Percentiles rank a stretch among this genome's conserved stretches.
These are phyloP conservation scores for Chloebia gouldiae DNA, from an alignment of 2,113 vertebrate genomes.

Conservation along the genomic window DNA sequence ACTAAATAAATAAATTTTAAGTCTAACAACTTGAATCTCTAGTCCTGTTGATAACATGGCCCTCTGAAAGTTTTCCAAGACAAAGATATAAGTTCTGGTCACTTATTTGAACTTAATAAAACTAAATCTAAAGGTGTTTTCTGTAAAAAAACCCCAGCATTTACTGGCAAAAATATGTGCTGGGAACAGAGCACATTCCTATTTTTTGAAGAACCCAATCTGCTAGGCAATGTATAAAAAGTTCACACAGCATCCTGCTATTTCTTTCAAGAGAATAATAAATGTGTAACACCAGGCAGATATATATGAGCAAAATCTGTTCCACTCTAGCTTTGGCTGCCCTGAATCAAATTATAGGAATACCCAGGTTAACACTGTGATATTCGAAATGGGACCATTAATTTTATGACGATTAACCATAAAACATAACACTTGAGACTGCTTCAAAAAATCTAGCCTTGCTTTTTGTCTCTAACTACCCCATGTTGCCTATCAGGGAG, in stretches of 20 bases:
- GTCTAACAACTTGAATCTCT: not conserved
- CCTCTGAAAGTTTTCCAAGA: not conserved
- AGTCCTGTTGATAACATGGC: not conserved
- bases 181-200: not conserved
- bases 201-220: not conserved
- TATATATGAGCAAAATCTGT: not conserved
- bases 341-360: not conserved
- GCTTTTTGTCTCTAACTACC: not conserved
- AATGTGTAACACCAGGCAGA: not conserved
- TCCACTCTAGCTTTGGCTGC: not conserved
- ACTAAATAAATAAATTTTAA: not conserved
- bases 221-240: not conserved
- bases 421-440: not conserved
- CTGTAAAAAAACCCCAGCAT: not conserved
- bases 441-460: not conserved
- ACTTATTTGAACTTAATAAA: not conserved
- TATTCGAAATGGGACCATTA: not conserved
- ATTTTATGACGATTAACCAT: not conserved
- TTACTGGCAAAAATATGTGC: not conserved
- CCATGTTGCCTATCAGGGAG: not conserved
- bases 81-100: not conserved
- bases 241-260: not conserved
- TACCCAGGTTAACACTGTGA: not conserved
- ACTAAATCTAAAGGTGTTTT: not conserved
- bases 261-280: not conserved